Conservation (phyloP, 2,888 invertebrate genomes). For the Syrphus vitripennis region DNA sequence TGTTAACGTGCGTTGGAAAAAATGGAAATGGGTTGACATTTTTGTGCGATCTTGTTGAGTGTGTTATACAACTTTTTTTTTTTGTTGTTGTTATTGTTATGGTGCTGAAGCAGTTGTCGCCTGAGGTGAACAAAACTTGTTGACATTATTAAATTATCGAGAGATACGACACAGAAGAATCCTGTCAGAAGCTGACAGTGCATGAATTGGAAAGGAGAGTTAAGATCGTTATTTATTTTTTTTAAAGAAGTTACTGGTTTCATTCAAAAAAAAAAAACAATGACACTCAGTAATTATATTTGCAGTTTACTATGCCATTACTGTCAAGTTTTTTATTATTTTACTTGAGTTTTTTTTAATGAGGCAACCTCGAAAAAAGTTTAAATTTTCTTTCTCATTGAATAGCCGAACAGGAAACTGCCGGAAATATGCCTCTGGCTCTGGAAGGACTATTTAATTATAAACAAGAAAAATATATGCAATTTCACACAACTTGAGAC, state of each 20-base stretch:
- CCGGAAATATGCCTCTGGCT: too few species aligned
- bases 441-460: too few species aligned
- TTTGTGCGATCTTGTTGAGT: neutral
- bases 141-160: slow-evolving; percentile 1
- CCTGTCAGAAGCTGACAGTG: neutral
- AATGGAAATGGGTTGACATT: slow-evolving; percentile 18
- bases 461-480: too few species aligned
- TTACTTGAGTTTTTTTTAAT: neutral
- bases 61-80: slow-evolving; percentile 20
- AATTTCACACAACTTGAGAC: too few species aligned
- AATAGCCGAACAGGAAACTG: too few species aligned
- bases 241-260: neutral
- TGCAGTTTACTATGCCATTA: slow-evolving; percentile 13
- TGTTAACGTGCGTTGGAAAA: neutral
- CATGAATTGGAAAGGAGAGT: slow-evolving; percentile 2
- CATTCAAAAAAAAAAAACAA: neutral
- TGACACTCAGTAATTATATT: neutral
- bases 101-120: neutral
- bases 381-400: too few species aligned
- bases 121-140: neutral
- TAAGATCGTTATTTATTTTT: neutral
- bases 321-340: neutral
- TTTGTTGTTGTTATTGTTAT: neutral
- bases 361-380: neutral
- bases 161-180: neutral